These are phyloP conservation scores for Sterrhoptilus dennistouni DNA, from an alignment of 2,113 vertebrate genomes.

Conservation along the genomic window DNA sequence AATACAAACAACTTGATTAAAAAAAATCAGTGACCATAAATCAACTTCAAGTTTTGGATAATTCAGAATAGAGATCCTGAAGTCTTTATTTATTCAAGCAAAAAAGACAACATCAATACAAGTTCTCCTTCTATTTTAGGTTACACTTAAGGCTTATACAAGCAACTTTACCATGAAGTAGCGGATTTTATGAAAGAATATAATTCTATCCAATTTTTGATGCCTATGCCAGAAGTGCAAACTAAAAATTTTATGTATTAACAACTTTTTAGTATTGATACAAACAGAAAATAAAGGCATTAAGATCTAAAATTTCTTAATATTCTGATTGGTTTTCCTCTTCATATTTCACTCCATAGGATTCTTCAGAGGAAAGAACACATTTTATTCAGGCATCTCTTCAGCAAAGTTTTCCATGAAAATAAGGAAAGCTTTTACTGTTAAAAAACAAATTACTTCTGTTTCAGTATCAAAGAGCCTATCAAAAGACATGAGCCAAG, in stretches of 20 bases:
- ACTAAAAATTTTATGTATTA: neutral
- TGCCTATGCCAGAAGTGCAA: neutral
- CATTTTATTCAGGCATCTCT: neutral
- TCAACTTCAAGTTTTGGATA: neutral
- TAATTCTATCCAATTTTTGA: neutral
- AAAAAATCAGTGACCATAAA: neutral
- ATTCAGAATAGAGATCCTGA: neutral
- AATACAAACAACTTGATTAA: neutral
- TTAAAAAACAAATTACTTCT: neutral
- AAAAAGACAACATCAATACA: neutral
- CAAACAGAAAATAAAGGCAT: neutral
- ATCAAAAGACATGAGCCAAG: neutral
- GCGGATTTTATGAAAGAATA: neutral
- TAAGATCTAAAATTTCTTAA: neutral
- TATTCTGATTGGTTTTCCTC: neutral
- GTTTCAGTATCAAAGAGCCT: neutral
- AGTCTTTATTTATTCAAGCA: neutral
- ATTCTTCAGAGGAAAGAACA: neutral
- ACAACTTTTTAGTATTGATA: neutral
- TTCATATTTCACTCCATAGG: neutral
- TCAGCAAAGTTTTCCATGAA: neutral
- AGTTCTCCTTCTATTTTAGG: neutral
- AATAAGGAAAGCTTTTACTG: neutral
- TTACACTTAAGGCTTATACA: neutral
- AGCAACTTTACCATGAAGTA: neutral